Evolutionary conservation across 2,113 vertebrate genomes (phyloP).

Genomic region (Seriola quinqueradiata): DNA sequence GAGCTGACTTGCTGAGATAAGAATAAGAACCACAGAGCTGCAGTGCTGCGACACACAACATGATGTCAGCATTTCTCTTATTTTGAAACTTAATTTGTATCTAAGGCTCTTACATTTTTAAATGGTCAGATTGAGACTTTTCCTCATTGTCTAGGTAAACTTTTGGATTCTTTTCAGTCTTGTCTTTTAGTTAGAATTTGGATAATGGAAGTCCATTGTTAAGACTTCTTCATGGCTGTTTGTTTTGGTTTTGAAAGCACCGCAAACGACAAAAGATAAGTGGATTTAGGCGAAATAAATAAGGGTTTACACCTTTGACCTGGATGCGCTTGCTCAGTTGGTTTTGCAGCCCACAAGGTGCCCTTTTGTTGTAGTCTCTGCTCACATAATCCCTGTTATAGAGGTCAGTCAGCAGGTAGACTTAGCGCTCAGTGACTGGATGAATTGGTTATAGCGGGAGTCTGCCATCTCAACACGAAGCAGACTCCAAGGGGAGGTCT

Average conservation of each 20-base stretch:
- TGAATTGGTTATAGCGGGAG: neutral
- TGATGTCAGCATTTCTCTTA: conserved; percentile 46
- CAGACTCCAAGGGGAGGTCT: neutral
- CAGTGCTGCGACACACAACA: conserved; percentile 40
- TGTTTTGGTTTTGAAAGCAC: no score
- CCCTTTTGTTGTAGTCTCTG: neutral
- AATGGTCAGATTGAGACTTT: no score
- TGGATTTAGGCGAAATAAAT: neutral
- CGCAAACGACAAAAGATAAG: neutral
- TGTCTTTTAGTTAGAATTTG: neutral
- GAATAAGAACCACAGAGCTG: neutral
- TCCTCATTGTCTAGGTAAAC: neutral
- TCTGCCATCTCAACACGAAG: neutral
- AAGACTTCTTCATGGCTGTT: no score
- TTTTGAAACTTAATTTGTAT: neutral
- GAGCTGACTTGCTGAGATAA: neutral
- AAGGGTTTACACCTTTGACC: neutral
- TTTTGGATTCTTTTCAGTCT: neutral
- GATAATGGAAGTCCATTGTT: neutral
- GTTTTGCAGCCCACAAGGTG: neutral
- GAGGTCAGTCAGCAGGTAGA: conserved; percentile 40
- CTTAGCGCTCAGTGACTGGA: neutral
- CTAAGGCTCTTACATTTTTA: neutral
- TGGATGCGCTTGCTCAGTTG: neutral
- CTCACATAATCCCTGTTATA: conserved; percentile 37